Base-by-base conservation (phyloP, 2,113 vertebrate genomes). In the Pomatostomus ruficeps region DNA sequence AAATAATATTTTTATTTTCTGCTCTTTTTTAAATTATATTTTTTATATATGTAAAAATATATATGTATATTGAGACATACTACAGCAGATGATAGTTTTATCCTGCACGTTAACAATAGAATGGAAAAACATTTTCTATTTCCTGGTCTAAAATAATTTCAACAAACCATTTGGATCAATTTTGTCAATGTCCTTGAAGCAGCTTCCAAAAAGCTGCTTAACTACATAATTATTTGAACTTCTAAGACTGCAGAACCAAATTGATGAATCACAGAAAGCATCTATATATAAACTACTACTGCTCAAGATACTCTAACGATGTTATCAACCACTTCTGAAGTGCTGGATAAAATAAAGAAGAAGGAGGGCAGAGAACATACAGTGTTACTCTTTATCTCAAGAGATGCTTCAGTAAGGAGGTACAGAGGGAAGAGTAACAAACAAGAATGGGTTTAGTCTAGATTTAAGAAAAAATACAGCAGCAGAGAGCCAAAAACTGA, bases 131-230 rank as follows among this genome's bases (percentile, higher is more conserved):
- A 72, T 10, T 79, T 91, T 36, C 23, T 75, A 40, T 54, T 72
- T 86, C 67, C 38, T 73, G 18, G 24, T 75, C 31, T 62, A 42
- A 87, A 92, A 85, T 55, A 7, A 76, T 84, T 88, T 86, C 35
- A 75, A 38, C 38, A 66, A 85, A 62, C 43, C 62, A 66, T 75
- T 96, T 71, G 76, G 35, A 61, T 90, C 51, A 72, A 38, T 73
- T 67, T 65, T 90, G 46, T 58, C 66, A 36, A 55, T 38, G 28
- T 58, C 63, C 48, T 79, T 87, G 73, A 73, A 74, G 45, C 52
- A 91, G 48, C 55, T 96, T 81, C 67, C 49, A 67, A 82, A 93
- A 90, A 95, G 31, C 71, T 68, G 54, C 42, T 89, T 74, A 91
- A 63, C 84, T 61, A 67, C 16, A 6, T 71, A 48, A 86, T 86